Evolutionary conservation across 2,113 vertebrate species (phyloP), one percentile per base, ranked within the genome.

Genomic region (Platanista minor): DNA sequence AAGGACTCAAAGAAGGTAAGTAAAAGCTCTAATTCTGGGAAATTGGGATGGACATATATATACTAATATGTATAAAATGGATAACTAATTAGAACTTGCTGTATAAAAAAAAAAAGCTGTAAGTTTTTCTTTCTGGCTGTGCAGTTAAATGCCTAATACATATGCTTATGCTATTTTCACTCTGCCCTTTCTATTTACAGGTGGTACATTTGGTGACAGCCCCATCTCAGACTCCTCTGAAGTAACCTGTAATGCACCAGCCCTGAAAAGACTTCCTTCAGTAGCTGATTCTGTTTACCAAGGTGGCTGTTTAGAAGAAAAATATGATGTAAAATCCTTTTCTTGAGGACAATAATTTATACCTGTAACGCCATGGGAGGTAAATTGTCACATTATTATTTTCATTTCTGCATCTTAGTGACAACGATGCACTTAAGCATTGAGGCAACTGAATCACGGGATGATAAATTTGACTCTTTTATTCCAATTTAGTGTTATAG

Each of bases 121-220:
- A n/a, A 9, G 13, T 54, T 33, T 86, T 57, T 36, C 31, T 36
- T 43, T 59, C 59, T 61, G 11, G 2, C 4, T 49, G 18, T 20
- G 12, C 1, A 39, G 66, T 77, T 59, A 57, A 71, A 49, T 39
- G 49, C 71, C 1, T 41, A 41, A 13, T 4, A 10, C 27, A 69
- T 12, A 8, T 5, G 3, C 0, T 3, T 3, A 3, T 4, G 6
- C 25, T 85, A 25, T 4, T 27, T 77, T 66, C 71, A 25, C 17
- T 57, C 15, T n/a, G 43, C 21, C 67, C 8, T 25, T 1, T 33
- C 21, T 54, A 31, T 72, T 49, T 25, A 33, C 18, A 80, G 27
- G 6, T 17, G 33, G 9, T 27, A 18, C 8, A 1, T 69, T 29
- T 39, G 17, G 64, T 4, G 4, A 64, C 0, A 5, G 43, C 1